phyloP scores from a whole-genome alignment of 2,113 vertebrate species.

The Dasyprocta punctata region DNA sequence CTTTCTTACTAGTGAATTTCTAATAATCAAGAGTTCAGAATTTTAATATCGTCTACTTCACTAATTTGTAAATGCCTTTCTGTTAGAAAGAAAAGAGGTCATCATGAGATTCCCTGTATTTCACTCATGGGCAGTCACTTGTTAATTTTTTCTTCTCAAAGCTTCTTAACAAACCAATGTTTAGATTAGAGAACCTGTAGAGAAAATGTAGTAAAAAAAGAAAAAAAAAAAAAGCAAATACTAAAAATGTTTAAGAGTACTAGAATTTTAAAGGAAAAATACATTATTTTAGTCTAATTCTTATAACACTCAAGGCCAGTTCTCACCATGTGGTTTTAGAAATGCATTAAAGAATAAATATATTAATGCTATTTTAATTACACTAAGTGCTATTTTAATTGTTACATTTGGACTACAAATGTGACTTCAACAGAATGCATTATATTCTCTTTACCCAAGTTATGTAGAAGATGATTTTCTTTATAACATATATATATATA shows the following conservation, averaged over 20 bases:
- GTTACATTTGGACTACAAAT: background rate
- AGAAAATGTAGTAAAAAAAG: background rate
- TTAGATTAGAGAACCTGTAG: background rate
- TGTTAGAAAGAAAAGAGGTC: background rate
- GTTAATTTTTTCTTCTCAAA: background rate
- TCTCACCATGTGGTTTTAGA: background rate
- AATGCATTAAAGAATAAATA: background rate
- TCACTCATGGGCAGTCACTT: background rate
- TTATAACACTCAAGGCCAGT: background rate
- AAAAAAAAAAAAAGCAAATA: background rate
- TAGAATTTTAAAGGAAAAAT: constrained; percentile 8
- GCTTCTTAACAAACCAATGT: background rate
- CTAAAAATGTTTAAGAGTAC: background rate
- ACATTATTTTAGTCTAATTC: background rate
- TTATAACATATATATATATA: background rate
- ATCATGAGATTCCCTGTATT: background rate
- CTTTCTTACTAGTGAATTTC: background rate
- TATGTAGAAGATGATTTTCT: background rate
- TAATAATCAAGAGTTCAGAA: background rate
- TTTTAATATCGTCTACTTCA: background rate
- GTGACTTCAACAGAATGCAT: background rate
- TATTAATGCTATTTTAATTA: background rate
- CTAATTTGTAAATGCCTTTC: background rate
- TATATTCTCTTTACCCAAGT: background rate
- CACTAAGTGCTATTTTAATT: background rate